Conservation (phyloP, 2,888 invertebrate genomes). For the Luffia ferchaultella region DNA sequence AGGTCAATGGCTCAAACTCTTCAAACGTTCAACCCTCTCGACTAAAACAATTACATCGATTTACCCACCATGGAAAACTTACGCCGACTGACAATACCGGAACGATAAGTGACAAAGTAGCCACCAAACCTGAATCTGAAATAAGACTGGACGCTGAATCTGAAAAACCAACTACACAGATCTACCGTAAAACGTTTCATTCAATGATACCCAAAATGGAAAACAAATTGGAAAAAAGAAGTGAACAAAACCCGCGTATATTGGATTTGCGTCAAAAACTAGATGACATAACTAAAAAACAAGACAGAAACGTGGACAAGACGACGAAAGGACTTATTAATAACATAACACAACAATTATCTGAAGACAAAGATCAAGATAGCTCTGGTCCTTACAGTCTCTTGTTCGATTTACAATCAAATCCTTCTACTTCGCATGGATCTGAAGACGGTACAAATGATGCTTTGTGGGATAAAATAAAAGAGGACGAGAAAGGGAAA, state of each 20-base stretch:
- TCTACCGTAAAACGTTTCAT: slow-evolving; percentile 37
- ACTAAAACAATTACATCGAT: not conserved
- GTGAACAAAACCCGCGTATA: slow-evolving; percentile 52
- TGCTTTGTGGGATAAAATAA: slow-evolving; percentile 2
- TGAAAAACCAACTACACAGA: slow-evolving; percentile 31
- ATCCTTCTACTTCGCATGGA: slow-evolving; percentile 36
- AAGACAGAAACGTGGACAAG: slow-evolving; percentile 46
- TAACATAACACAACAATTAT: slow-evolving; percentile 48
- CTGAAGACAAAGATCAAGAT: slow-evolving; percentile 49
- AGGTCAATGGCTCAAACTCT: slow-evolving; percentile 41
- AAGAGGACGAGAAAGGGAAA: not conserved
- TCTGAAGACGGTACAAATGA: slow-evolving; percentile 3
- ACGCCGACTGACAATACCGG: slow-evolving; percentile 16
- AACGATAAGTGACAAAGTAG: not conserved
- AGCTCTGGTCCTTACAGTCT: slow-evolving; percentile 70
- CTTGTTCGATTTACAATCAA: slow-evolving; percentile 57
- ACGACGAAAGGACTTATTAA: slow-evolving; percentile 49
- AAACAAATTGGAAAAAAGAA: slow-evolving; percentile 43
- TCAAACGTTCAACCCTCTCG: slow-evolving; percentile 1
- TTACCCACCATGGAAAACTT: not conserved
- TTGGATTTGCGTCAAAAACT: slow-evolving; percentile 53
- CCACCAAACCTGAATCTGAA: slow-evolving; percentile 15
- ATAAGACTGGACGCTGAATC: slow-evolving; percentile 24
- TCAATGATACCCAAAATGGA: slow-evolving; percentile 56
- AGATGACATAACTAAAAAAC: slow-evolving; percentile 52